Percentiles rank a stretch among this genome's conserved stretches.
Conservation (phyloP, 2,113 vertebrate genomes). For the Trochalopteron elliotii region DNA sequence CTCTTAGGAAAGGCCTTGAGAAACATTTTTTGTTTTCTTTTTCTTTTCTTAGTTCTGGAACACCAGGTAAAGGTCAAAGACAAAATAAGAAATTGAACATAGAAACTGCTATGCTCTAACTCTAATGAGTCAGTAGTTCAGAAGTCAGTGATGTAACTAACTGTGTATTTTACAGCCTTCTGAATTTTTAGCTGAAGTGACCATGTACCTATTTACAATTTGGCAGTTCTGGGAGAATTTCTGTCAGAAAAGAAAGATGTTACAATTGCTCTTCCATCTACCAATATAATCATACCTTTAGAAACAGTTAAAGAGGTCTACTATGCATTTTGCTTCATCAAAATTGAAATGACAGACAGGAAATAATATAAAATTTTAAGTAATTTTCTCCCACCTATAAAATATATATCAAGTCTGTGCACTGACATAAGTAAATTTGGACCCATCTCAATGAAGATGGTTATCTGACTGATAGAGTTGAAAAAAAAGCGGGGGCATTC, state of each 20-base stretch:
- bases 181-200: neutral
- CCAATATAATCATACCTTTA: neutral
- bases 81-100: neutral
- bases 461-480: neutral
- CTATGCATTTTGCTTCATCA: neutral
- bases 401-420: rapidly evolving
- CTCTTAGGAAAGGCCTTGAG: neutral
- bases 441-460: neutral
- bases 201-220: neutral
- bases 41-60: neutral
- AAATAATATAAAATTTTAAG: neutral
- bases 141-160: neutral
- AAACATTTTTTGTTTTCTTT: neutral
- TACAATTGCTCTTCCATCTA: neutral
- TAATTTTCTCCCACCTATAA: neutral
- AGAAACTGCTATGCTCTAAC: neutral
- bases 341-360: neutral
- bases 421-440: neutral
- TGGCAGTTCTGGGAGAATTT: neutral
- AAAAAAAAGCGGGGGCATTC: neutral
- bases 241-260: neutral
- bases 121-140: neutral
- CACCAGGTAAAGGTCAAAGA: neutral
- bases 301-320: neutral
- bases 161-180: neutral